Conservation (phyloP, 1,140 invertebrate species). For the Ericerus pela region DNA sequence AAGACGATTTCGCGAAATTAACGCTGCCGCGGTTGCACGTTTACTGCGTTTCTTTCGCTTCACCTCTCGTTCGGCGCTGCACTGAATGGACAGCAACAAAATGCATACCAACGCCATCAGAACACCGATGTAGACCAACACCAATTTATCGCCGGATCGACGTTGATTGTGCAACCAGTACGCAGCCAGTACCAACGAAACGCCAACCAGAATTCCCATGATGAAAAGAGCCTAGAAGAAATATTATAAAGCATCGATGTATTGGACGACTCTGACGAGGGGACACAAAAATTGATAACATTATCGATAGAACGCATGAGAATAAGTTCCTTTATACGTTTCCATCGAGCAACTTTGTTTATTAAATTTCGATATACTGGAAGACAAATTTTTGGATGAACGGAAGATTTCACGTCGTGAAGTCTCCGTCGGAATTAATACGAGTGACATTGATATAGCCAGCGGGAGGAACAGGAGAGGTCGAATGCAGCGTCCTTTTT, state of each 20-base stretch:
- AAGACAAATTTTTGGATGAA: too few species aligned
- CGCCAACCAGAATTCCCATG: slow-evolving; percentile 42
- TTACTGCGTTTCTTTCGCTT: slow-evolving; percentile 32
- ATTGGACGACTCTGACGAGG: not conserved
- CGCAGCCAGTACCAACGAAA: slow-evolving; percentile 43
- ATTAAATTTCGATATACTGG: too few species aligned
- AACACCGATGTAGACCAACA: slow-evolving; percentile 44
- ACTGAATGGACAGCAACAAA: slow-evolving; percentile 41
- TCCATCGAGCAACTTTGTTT: too few species aligned
- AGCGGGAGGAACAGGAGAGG: too few species aligned
- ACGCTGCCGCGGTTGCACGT: not conserved
- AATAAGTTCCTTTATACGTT: too few species aligned
- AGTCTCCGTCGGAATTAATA: too few species aligned
- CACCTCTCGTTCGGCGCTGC: slow-evolving; percentile 39
- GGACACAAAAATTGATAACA: too few species aligned
- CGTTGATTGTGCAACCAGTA: slow-evolving; percentile 37
- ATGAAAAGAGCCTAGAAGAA: slow-evolving; percentile 41
- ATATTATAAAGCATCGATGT: not conserved
- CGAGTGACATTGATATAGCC: too few species aligned
- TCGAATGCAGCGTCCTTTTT: too few species aligned
- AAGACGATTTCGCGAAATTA: not conserved
- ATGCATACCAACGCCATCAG: slow-evolving; percentile 41
- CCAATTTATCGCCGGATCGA: slow-evolving; percentile 40
- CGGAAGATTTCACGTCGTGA: too few species aligned
- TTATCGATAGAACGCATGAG: too few species aligned